Base-by-base conservation (phyloP, 2,888 invertebrate species). In the Busseola fusca region DNA sequence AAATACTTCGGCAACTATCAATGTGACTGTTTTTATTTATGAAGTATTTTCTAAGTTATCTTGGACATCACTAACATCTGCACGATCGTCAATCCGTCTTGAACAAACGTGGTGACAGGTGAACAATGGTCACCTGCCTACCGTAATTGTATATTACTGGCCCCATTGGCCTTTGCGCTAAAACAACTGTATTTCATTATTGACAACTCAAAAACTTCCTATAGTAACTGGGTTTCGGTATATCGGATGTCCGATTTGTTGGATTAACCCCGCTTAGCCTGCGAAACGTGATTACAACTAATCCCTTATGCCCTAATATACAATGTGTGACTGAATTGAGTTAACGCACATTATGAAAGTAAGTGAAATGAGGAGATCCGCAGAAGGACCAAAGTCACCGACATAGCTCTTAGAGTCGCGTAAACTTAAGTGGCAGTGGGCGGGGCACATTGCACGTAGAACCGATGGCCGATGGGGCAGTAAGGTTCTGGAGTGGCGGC, bases 231-330 rank as follows among this genome's bases (percentile, higher is more conserved):
- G 48, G 57, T 72, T 74, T 74, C 12, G 10, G 30, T 74, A 48
- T 40, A 72, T 64, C 56, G 42, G 37, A 73, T 73, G 25, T 76
- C 58, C 58, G 21, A 67, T 67, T 12, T 67, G 3, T 21, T 34
- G 42, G n/a, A 58, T 65, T 21, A 75, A 45, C 27, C 25, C 48
- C 25, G 34, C 30, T 75, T 42, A 50, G 40, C 50, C 16, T 27
- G 18, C 27, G 37, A n/a, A 73, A 25, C 30, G 50, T 16, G 27
- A 37, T 67, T 50, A 42, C 45, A 30, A 9, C 5, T 6, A 14
- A 25, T 65, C 7, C 21, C 21, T 3, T 48, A 27, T 52, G 42
- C 25, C n/a, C 18, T 45, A 52, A 63, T 56, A 5, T 34, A 34
- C 34, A 34, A 34, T 5, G 34, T 34, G 34, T 34, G 7, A 34